Conservation (phyloP, 2,113 vertebrate species). For the Serinus canaria region DNA sequence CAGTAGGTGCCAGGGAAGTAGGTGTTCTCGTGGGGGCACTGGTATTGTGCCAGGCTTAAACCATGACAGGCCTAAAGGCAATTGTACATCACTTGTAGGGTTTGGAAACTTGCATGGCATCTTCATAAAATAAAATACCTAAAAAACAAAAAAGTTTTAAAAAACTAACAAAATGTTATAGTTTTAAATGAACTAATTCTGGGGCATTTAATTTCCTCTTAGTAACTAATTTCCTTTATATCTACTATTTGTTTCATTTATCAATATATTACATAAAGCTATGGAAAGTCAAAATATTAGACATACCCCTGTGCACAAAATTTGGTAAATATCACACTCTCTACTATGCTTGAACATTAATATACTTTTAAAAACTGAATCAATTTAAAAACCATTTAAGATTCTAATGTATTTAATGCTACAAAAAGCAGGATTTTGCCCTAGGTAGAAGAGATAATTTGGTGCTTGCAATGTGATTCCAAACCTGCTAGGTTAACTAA, state of each 20-base stretch:
- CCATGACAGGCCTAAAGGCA: not conserved
- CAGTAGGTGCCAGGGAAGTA: too few relatives aligned
- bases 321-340: not conserved
- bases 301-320: fast-evolving
- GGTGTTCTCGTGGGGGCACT: too few relatives aligned
- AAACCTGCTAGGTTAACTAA: not conserved
- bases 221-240: not conserved
- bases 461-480: not conserved
- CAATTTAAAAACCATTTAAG: not conserved
- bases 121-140: not conserved
- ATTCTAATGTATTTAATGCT: not conserved
- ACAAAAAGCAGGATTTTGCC: not conserved
- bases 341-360: not conserved
- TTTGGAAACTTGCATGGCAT: not conserved
- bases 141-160: not conserved
- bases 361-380: not conserved
- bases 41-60: too few relatives aligned
- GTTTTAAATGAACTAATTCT: not conserved
- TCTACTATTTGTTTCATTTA: not conserved
- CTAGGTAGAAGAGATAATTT: not conserved
- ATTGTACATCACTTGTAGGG: not conserved
- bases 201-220: not conserved
- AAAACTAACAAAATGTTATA: not conserved
- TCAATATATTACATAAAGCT: not conserved
- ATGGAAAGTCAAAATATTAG: not conserved